Evolutionary conservation across 2,888 invertebrate species (phyloP).

Genomic region (Dryomyza anilis): DNA sequence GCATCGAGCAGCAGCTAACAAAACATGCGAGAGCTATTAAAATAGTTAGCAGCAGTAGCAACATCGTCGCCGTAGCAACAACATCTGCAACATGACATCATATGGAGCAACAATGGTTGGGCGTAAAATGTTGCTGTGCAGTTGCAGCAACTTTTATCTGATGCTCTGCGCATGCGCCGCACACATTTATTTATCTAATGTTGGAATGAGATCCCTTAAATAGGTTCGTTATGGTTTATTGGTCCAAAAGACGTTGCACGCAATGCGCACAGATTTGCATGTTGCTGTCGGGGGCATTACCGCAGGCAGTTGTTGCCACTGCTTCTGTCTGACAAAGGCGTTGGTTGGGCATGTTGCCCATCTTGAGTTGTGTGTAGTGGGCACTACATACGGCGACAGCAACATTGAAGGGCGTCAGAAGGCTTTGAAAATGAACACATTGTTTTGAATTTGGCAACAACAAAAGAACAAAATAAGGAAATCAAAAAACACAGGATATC

Average conservation of each 20-base stretch:
- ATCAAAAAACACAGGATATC: too few relatives aligned
- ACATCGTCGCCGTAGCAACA: not conserved
- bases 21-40: not conserved
- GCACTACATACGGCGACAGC: not conserved
- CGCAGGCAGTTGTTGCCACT: too few relatives aligned
- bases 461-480: too few relatives aligned
- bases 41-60: not conserved
- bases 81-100: not conserved
- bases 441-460: not conserved
- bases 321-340: too few relatives aligned
- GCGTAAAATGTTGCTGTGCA: not conserved
- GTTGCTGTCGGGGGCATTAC: not conserved
- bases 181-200: not conserved
- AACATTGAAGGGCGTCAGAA: too few relatives aligned
- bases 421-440: not conserved
- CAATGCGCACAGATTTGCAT: constrained; percentile 6
- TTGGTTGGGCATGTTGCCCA: too few relatives aligned
- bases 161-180: not conserved
- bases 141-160: not conserved
- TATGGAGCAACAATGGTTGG: too few relatives aligned
- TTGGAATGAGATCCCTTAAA: not conserved
- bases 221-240: constrained; percentile 8
- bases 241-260: not conserved
- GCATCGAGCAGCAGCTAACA: too few relatives aligned
- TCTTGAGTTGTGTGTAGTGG: too few relatives aligned